Conservation (phyloP, 2,797 vertebrate genomes). For the Limnodromus scolopaceus region DNA sequence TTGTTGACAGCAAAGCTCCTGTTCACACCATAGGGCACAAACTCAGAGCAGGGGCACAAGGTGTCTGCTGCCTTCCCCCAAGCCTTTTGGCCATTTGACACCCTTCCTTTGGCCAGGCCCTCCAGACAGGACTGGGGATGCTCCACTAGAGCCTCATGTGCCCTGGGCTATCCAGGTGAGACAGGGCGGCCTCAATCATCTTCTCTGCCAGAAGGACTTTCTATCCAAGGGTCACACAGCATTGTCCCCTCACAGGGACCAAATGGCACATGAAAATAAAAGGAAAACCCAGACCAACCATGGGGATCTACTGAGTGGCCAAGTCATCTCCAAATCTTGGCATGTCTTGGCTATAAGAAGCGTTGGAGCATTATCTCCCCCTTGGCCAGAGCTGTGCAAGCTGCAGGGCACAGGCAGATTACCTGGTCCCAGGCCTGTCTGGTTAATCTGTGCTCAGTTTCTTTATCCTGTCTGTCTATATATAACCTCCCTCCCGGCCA, state of each 20-base stretch:
- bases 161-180: neutral
- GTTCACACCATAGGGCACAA: neutral
- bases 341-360: neutral
- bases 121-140: neutral
- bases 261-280: neutral
- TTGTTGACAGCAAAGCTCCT: neutral
- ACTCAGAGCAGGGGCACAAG: neutral
- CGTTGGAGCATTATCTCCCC: neutral
- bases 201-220: neutral
- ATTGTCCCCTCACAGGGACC: neutral
- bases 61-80: neutral
- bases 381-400: neutral
- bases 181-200: too few relatives aligned
- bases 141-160: neutral
- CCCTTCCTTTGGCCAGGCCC: neutral
- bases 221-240: neutral
- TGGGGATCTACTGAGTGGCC: too few relatives aligned
- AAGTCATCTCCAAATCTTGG: neutral
- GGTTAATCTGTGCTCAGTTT: constrained; percentile 21
- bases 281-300: neutral
- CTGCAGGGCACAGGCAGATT: neutral
- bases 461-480: constrained; percentile 14
- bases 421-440: neutral
- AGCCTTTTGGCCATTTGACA: neutral
- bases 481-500: neutral